Percentiles rank a stretch among this genome's conserved stretches.
Conservation (phyloP, 2,113 vertebrate species). For the Naja naja region DNA sequence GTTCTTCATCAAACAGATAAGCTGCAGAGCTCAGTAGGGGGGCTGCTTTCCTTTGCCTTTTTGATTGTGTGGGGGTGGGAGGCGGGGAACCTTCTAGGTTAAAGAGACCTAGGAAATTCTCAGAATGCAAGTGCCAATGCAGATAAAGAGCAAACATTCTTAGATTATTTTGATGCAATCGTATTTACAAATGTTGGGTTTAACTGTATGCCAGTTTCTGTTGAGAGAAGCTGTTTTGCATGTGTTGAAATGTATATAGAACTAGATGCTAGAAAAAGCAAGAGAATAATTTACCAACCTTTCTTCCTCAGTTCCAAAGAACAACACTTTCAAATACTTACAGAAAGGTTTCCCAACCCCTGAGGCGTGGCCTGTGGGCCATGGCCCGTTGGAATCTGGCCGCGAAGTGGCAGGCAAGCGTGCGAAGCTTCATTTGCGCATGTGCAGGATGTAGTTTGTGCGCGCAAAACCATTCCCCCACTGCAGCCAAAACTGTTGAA, state of each 20-base stretch:
- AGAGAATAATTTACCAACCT: background rate
- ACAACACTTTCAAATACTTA: background rate
- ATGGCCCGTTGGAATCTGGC: background rate
- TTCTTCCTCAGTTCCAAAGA: background rate
- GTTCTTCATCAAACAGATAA: background rate
- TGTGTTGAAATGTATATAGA: background rate
- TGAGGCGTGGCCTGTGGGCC: no score
- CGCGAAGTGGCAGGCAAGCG: background rate
- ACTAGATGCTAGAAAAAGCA: background rate
- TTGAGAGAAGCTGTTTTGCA: background rate
- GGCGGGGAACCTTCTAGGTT: background rate
- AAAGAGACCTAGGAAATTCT: background rate
- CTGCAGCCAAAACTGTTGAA: background rate
- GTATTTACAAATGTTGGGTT: background rate
- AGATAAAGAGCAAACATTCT: background rate
- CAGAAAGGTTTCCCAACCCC: background rate
- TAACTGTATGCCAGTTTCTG: background rate
- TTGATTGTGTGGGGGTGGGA: background rate
- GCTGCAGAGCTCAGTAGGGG: background rate
- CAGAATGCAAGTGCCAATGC: background rate
- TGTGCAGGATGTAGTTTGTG: background rate
- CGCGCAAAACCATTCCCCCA: background rate
- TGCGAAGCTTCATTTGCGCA: background rate
- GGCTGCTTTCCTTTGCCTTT: background rate
- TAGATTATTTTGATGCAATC: background rate